Evolutionary conservation across 2,797 vertebrate genomes (phyloP).

Genomic region (Pristis pectinata): DNA sequence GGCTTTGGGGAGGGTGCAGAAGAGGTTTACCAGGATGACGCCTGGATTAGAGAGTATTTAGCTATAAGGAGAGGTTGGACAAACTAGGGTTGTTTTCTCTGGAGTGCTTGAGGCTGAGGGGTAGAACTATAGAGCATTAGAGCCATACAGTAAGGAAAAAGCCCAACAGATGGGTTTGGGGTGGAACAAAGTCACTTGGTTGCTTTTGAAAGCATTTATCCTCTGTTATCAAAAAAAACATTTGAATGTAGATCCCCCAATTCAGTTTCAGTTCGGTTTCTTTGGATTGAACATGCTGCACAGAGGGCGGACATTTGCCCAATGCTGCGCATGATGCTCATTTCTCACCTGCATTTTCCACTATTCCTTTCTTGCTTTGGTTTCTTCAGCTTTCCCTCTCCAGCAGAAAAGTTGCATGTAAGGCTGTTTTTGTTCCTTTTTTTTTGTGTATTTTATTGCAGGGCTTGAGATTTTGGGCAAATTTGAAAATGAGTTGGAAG

Average conservation of each 20-base stretch:
- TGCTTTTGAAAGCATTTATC: neutral
- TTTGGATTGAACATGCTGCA: neutral
- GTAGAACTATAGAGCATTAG: too few species aligned
- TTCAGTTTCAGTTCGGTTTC: neutral
- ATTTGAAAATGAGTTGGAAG: slow-evolving; percentile 71
- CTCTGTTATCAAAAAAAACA: neutral
- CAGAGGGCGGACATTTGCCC: neutral
- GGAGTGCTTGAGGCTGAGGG: too few species aligned
- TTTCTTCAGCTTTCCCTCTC: neutral
- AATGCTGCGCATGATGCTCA: neutral
- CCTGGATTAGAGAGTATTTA: too few species aligned
- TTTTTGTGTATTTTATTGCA: slow-evolving; percentile 46
- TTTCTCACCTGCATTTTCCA: neutral
- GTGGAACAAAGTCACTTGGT: neutral
- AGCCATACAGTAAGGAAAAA: too few species aligned
- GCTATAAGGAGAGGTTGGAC: too few species aligned
- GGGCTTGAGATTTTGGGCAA: slow-evolving; percentile 64
- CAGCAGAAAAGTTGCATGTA: neutral
- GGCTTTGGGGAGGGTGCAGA: too few species aligned
- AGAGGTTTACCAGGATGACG: too few species aligned
- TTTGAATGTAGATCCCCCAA: neutral
- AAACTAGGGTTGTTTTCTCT: too few species aligned
- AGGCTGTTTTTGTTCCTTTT: neutral
- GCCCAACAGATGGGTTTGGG: neutral
- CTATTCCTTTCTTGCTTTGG: neutral